Base-by-base conservation (phyloP, 2,113 vertebrate genomes). In the Actenoides lindsayi region DNA sequence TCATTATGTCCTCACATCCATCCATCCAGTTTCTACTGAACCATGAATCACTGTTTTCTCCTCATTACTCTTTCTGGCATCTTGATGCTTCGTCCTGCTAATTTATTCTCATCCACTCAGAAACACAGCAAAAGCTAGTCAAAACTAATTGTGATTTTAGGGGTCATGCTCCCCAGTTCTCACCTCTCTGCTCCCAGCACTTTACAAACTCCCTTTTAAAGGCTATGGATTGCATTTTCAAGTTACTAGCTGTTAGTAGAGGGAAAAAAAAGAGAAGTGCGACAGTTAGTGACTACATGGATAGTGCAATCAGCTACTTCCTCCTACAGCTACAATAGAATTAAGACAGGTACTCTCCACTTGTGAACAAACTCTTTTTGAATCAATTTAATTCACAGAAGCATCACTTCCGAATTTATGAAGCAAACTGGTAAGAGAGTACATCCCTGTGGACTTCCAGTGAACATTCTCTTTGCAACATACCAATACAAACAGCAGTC, bases 21-120 rank as follows among this genome's bases (percentile, higher is more conserved):
- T 27, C 17, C 0, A 0, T 21, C 17, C 0, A 0, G 24, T 51
- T 74, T 56, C 37, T 74, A 59, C 41, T 39, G 27, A 31, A 60
- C 23, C 42, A 44, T 25, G 31, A 95, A 87, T 39, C 19, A 7
- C 2, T 69, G 41, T 44, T 81, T 92, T 67, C 30, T 44, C 65
- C 2, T 1, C 19, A 71, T 48, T 69, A 35, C 0, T 1, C 31
- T 50, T 75, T 53, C 53, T 39, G 11, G 18, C 1, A 0, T 44
- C 48, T 75, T 3, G 0, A 33, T 44, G 28, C 17, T 87, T 84
- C 63, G 37, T 64, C 51, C 16, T 21, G 59, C 21, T 75, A 41
- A 74, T 3, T 56, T 13, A 63, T 51, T 57, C 57, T 76, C n/a
- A 83, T 48, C 35, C 4, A 1, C 30, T 48, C 30, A 73, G 48